These are phyloP conservation scores for Oreochromis niloticus DNA, from an alignment of 2,113 vertebrate species.

Conservation along the genomic window DNA sequence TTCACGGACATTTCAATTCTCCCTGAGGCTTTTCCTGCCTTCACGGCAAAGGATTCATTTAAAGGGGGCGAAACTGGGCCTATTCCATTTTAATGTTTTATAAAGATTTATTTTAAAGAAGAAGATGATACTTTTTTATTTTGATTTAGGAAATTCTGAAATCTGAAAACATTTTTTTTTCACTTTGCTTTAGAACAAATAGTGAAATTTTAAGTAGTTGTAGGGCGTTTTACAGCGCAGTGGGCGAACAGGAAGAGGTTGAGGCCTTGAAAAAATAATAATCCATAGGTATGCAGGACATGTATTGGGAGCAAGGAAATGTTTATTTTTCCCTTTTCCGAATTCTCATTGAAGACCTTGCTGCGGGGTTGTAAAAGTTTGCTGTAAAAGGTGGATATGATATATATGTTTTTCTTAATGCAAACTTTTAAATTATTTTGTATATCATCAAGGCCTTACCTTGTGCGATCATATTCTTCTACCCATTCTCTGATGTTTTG, in stretches of 20 bases:
- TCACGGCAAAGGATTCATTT: background rate
- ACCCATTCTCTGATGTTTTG: background rate
- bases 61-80: background rate
- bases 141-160: background rate
- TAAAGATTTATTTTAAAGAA: background rate
- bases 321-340: background rate
- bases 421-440: background rate
- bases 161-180: background rate
- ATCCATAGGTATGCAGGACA: slow-evolving; percentile 14
- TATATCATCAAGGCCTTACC: background rate
- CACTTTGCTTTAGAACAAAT: background rate
- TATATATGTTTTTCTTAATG: background rate
- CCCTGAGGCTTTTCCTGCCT: background rate
- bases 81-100: background rate
- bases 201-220: background rate
- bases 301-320: slow-evolving; percentile 19
- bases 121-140: background rate
- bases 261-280: slow-evolving; percentile 20
- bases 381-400: background rate
- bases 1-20: slow-evolving; percentile 62
- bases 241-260: slow-evolving; percentile 3
- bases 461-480: background rate
- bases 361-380: background rate
- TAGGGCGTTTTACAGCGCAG: background rate
- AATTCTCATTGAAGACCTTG: background rate